Base-by-base conservation (phyloP, 2,888 invertebrate genomes). In the Diachrysia chrysitis region DNA sequence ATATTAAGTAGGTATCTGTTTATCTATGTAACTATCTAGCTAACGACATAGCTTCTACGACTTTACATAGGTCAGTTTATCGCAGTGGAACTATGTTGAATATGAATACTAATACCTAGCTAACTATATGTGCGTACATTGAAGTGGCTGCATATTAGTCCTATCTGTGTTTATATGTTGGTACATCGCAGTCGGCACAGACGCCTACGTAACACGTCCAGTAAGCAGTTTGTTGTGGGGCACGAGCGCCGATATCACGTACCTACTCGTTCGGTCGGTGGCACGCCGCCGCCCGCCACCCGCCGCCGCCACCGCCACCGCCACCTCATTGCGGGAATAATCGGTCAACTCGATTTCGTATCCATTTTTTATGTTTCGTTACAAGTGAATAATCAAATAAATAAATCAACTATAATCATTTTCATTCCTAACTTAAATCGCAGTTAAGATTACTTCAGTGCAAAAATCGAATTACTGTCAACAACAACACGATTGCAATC, bases 151-250 rank as follows among this genome's bases (percentile, higher is more conserved):
- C 76, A 82, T 76, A 72, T 73, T 75, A 81, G 78, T 81, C 79
- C 79, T 86, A 86, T 89, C 84, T 89, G 84, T 90, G 88, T 90
- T 89, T 91, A 90, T 92, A 90, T 89, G 90, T 91, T 87, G 87
- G 89, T 91, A 91, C 87, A 89, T 89, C 88, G 90, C 78, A 75
- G 75, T 75, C 78, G 74, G 78, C 90, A 89, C 88, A 91, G 90
- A 90, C 92, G 93, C 93, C 93, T 93, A 94, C 94, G 91, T 94
- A 94, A 93, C 92, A 92, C 92, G 93, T 93, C 93, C 94, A 94
- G 92, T 93, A 93, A 94, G 94, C 94, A 94, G 93, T 94, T 94
- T 95, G 94, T 94, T 94, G 93, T 95, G 93, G 90, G 92, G 93
- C 94, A 94, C 93, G 94, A 92, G 93, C 93, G 92, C 92, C 91